A percentile compares a stretch with the other conserved stretches of the same genome.
phyloP scores from a whole-genome alignment of 2,797 vertebrate genomes.

The Remorina albescens region DNA sequence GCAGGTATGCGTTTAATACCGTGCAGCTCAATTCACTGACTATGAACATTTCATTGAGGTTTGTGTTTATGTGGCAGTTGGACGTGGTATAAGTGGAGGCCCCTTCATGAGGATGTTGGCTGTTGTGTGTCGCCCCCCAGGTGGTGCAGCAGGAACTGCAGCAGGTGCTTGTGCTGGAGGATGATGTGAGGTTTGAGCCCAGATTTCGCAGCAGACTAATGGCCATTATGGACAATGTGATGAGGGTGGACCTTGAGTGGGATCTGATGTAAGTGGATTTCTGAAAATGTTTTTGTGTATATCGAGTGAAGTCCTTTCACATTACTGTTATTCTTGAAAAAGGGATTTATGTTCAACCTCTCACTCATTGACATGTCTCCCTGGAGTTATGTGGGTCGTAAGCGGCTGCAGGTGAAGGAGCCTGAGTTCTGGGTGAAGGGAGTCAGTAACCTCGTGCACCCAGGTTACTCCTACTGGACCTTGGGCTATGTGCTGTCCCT shows the following conservation, averaged over 20 bases:
- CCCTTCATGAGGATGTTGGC: neutral
- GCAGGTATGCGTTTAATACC: conserved; percentile 77
- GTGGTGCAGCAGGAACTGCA: conserved; percentile 85
- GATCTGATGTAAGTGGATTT: conserved; percentile 88
- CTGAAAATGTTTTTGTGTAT: neutral
- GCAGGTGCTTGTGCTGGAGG: conserved; percentile 88
- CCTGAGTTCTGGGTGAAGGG: conserved; percentile 70
- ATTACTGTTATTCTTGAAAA: neutral
- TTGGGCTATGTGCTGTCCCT: conserved; percentile 76
- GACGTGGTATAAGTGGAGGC: neutral
- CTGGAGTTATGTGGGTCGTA: conserved; percentile 75
- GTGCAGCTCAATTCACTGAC: neutral
- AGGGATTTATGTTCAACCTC: neutral
- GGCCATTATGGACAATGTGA: conserved; percentile 86
- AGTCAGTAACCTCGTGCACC: conserved; percentile 73
- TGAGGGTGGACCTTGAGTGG: conserved; percentile 85
- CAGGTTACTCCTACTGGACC: conserved; percentile 83
- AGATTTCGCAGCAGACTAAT: conserved; percentile 87
- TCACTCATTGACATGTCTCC: neutral
- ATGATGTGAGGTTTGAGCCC: conserved; percentile 89
- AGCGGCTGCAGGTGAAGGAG: conserved; percentile 72
- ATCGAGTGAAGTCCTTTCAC: neutral
- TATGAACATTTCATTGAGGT: neutral
- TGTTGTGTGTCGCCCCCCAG: conserved; percentile 70
- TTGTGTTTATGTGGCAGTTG: neutral